phyloP scores from a whole-genome alignment of 2,113 vertebrate genomes.

The Balaenoptera acutorostrata region DNA sequence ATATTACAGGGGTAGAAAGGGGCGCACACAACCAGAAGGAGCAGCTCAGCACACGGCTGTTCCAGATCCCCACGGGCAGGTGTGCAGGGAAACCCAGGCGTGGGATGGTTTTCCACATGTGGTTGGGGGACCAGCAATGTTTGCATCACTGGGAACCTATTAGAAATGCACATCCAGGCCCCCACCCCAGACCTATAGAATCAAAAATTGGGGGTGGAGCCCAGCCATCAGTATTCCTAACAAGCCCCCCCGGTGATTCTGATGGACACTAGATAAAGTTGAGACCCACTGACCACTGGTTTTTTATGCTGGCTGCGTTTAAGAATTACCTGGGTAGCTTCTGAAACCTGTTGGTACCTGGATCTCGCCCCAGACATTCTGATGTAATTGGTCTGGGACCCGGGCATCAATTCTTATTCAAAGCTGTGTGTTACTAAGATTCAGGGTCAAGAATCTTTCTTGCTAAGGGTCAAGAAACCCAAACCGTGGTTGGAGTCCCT shows the following conservation, averaged over 20 bases:
- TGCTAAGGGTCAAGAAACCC: background rate
- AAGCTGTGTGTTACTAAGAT: background rate
- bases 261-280: background rate
- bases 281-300: background rate
- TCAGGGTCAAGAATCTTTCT: background rate
- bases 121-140: background rate
- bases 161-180: background rate
- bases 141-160: background rate
- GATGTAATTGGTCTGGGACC: background rate
- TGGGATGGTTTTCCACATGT: background rate
- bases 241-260: background rate
- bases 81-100: background rate
- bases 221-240: background rate
- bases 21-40: fast-evolving
- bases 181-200: background rate
- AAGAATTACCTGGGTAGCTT: background rate
- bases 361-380: background rate
- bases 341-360: background rate
- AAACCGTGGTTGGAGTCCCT: background rate
- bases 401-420: background rate
- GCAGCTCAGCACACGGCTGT: background rate
- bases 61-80: background rate
- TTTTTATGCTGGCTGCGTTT: background rate
- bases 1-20: background rate
- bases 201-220: background rate